Conservation (phyloP, 2,888 invertebrate species). For the Drosophila aldrichi region DNA sequence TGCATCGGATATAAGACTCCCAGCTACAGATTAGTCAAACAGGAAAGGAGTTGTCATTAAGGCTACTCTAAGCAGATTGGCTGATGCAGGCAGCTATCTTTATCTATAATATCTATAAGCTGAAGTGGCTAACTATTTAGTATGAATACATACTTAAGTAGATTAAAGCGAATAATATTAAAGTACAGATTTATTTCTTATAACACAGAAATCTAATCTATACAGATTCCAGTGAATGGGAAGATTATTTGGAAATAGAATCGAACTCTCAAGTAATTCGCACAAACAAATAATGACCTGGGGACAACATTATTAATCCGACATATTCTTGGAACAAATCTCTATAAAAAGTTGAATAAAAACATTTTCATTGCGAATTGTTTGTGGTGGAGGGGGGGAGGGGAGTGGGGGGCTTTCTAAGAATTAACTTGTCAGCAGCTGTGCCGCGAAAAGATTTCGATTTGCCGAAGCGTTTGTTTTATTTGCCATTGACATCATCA, state of each 20-base stretch:
- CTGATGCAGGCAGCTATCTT: not conserved
- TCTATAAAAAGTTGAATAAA: not conserved
- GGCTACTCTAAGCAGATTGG: not conserved
- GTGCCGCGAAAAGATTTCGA: not conserved
- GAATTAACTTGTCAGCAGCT: slow-evolving; percentile 28
- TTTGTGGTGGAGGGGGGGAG: not conserved
- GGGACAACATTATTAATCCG: not conserved
- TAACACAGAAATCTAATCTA: not conserved
- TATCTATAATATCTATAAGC: not conserved
- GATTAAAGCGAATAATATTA: not conserved
- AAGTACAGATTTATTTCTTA: not conserved
- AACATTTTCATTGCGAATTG: slow-evolving; percentile 8
- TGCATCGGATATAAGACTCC: slow-evolving; percentile 11
- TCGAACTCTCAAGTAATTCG: not conserved
- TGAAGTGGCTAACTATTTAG: not conserved
- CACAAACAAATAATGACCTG: not conserved
- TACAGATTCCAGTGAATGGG: not conserved
- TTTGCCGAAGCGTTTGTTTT: slow-evolving; percentile 26
- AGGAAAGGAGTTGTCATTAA: not conserved
- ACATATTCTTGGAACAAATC: not conserved
- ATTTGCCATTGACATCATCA: slow-evolving; percentile 56
- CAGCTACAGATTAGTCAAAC: slow-evolving; percentile 12
- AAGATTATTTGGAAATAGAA: not conserved
- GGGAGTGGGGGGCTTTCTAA: not conserved
- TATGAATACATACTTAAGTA: not conserved